phyloP scores from a whole-genome alignment of 2,797 vertebrate genomes.

The Botia almorhae region DNA sequence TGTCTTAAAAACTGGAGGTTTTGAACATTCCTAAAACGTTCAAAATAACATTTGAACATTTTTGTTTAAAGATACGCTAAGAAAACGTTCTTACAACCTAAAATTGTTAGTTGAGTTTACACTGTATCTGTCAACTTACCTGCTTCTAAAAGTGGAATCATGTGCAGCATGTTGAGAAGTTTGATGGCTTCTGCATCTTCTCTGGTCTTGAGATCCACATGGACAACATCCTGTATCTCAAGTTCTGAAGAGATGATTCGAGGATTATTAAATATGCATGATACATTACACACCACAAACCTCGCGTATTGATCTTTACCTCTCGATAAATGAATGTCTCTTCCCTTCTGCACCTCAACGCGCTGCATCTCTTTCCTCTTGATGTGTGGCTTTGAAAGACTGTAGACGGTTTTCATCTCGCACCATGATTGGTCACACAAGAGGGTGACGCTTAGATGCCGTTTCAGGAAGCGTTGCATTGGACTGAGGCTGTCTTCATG shows the following conservation, averaged over 20 bases:
- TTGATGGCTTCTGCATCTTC: conserved; percentile 61
- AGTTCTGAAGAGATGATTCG: conserved; percentile 64
- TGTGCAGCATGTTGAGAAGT: conserved; percentile 59
- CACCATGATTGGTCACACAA: conserved; percentile 79
- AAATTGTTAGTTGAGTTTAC: too few relatives aligned
- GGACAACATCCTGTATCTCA: conserved; percentile 74
- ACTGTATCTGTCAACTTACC: conserved; percentile 48
- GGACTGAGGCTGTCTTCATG: conserved; percentile 58
- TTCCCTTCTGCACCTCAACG: conserved; percentile 68
- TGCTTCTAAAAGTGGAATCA: conserved; percentile 57
- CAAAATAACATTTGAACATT: too few relatives aligned
- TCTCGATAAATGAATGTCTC: conserved; percentile 75
- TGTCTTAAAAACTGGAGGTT: too few relatives aligned
- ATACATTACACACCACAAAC: neutral
- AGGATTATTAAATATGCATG: neutral
- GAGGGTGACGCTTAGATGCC: conserved; percentile 73
- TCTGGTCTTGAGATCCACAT: conserved; percentile 53
- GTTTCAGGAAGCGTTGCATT: conserved; percentile 68
- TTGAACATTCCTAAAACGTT: too few relatives aligned
- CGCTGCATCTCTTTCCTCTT: conserved; percentile 59
- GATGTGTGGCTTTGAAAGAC: conserved; percentile 66
- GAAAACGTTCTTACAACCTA: too few relatives aligned
- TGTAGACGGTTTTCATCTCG: conserved; percentile 75
- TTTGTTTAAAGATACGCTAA: too few relatives aligned
- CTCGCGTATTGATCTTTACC: conserved; percentile 51